Evolutionary conservation across 1,140 invertebrate species (phyloP).

Genomic region (Globodera rostochiensis): DNA sequence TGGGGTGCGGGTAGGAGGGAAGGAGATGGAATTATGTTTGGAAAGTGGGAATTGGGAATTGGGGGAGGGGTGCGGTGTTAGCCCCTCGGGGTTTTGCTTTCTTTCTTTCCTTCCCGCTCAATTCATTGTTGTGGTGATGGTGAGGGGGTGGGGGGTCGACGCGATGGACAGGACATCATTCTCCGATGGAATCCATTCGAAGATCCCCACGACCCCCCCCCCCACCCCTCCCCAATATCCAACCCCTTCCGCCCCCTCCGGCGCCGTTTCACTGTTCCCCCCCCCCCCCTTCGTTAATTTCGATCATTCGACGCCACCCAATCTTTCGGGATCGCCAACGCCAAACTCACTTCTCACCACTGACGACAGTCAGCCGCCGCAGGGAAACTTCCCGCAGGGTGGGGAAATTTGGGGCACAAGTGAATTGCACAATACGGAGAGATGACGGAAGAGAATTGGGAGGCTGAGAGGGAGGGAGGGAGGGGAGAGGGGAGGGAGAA

Average conservation of each 20-base stretch:
- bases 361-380: neutral
- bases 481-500: too few relatives aligned
- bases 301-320: neutral
- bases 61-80: neutral
- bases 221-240: too few relatives aligned
- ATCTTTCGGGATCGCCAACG: neutral
- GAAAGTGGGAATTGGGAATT: neutral
- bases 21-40: neutral
- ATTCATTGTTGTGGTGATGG: neutral
- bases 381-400: neutral
- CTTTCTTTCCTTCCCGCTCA: neutral
- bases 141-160: neutral
- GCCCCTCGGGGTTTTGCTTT: neutral
- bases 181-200: neutral
- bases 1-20: neutral
- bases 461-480: too few relatives aligned
- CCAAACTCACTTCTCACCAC: neutral
- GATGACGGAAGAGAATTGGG: neutral
- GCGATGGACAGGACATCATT: neutral
- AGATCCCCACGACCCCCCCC: neutral
- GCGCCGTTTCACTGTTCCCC: neutral
- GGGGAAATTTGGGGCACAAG: conserved; percentile 1
- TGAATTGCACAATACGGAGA: neutral
- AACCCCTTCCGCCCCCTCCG: too few relatives aligned
- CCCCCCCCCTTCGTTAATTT: neutral